These are phyloP conservation scores for Crenuchus spilurus DNA, from an alignment of 2,797 vertebrate genomes.

Conservation along the genomic window DNA sequence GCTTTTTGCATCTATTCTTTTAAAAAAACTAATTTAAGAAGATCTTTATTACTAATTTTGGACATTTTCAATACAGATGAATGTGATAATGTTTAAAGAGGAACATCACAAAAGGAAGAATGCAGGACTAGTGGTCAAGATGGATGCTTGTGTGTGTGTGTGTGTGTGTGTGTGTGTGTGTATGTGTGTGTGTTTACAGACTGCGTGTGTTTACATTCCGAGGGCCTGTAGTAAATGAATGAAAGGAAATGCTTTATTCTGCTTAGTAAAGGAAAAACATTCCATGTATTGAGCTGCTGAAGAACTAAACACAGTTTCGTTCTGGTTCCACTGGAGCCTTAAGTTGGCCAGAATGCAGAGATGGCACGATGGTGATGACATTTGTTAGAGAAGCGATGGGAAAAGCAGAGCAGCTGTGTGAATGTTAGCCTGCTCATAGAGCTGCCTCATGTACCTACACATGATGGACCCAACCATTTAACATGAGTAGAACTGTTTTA, in stretches of 20 bases:
- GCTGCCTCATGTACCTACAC: not conserved
- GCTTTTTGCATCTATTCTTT: not conserved
- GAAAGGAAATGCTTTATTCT: slow-evolving; percentile 84
- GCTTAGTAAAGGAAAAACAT: slow-evolving; percentile 80
- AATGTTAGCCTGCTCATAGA: not conserved
- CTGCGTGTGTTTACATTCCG: slow-evolving; percentile 84
- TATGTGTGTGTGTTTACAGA: slow-evolving; percentile 78
- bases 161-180: slow-evolving; percentile 51
- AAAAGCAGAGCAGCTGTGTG: slow-evolving; percentile 23
- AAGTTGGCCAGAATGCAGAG: slow-evolving; percentile 5
- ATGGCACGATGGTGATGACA: slow-evolving; percentile 23
- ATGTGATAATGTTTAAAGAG: not conserved
- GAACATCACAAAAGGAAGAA: slow-evolving; percentile 13
- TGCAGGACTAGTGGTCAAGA: slow-evolving; percentile 40
- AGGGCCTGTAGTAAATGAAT: slow-evolving; percentile 78
- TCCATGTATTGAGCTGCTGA: slow-evolving; percentile 13
- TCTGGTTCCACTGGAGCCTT: not conserved
- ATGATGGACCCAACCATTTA: slow-evolving; percentile 2
- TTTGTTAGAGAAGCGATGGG: slow-evolving; percentile 8
- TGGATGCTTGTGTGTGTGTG: slow-evolving; percentile 47
- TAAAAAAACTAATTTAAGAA: no score
- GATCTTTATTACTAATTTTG: not conserved
- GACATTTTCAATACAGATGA: not conserved
- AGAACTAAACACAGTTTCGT: not conserved
- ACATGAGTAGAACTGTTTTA: no score